phyloP scores from a whole-genome alignment of 2,113 vertebrate species.

The Isichthys henryi region DNA sequence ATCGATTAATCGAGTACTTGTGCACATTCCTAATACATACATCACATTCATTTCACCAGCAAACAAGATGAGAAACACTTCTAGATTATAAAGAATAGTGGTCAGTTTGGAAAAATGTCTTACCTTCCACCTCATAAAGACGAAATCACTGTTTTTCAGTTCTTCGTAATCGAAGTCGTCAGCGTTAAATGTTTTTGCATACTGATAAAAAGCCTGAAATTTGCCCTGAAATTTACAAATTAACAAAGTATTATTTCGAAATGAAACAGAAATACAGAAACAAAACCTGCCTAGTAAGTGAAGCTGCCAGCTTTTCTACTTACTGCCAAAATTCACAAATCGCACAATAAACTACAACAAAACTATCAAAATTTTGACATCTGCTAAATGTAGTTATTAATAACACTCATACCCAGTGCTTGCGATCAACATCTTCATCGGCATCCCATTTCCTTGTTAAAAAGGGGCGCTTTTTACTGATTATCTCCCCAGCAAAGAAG shows the following conservation, averaged over 20 bases:
- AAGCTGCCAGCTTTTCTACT: background rate
- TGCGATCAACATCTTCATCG: constrained; percentile 94
- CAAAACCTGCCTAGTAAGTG: background rate
- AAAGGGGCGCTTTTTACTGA: constrained; percentile 91
- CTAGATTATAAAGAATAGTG: background rate
- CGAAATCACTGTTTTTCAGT: constrained; percentile 86
- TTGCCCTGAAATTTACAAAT: constrained; percentile 69
- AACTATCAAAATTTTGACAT: background rate
- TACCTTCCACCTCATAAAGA: constrained; percentile 99
- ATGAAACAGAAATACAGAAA: background rate
- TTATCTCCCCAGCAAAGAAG: constrained; percentile 97
- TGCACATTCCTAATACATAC: too few relatives aligned
- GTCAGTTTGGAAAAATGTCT: constrained; percentile 17
- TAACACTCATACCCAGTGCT: constrained; percentile 79
- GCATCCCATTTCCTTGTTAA: constrained; percentile 97
- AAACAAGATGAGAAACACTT: background rate
- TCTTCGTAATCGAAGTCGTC: constrained; percentile 95
- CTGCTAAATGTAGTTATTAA: background rate
- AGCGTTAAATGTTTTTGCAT: constrained; percentile 93
- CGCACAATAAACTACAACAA: background rate
- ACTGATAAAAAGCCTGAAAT: constrained; percentile 95
- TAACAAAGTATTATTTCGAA: background rate
- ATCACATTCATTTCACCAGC: background rate
- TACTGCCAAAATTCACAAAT: background rate
- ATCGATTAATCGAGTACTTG: too few relatives aligned